A percentile compares a stretch with the other conserved stretches of the same genome.
These are phyloP conservation scores for Bombus ignitus DNA, from an alignment of 1,140 invertebrate genomes.

Conservation along the genomic window DNA sequence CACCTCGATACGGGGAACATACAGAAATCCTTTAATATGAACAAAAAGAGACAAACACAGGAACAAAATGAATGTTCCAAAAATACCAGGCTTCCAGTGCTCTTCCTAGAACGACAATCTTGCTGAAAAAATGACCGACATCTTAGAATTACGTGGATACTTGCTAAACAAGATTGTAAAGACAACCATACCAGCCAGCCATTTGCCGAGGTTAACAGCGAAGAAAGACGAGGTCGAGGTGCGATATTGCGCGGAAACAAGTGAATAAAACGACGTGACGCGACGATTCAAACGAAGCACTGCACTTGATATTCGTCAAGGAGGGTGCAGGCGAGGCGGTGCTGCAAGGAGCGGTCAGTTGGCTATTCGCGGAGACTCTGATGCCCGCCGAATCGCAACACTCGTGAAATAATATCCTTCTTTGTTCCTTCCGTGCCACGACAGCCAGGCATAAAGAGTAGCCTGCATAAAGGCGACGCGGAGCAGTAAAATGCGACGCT, in stretches of 20 bases:
- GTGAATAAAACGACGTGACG: constrained; percentile 1
- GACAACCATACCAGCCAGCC: neutral
- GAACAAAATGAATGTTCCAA: too few species aligned
- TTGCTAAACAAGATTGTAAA: neutral
- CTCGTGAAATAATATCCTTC: constrained; percentile 62
- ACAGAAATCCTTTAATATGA: too few species aligned
- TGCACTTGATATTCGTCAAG: constrained; percentile 20
- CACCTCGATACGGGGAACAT: too few species aligned
- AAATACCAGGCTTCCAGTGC: too few species aligned
- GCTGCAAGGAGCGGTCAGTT: neutral
- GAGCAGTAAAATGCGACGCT: constrained; percentile 61
- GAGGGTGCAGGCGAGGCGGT: neutral
- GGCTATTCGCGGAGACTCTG: constrained; percentile 2
- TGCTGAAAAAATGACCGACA: neutral
- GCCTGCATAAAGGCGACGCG: constrained; percentile 49
- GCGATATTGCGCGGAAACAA: constrained; percentile 3
- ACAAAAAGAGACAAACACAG: too few species aligned
- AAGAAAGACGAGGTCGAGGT: neutral
- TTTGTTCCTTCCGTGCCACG: constrained; percentile 54
- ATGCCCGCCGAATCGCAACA: constrained; percentile 61
- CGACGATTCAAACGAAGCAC: constrained; percentile 18
- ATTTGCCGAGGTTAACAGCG: neutral
- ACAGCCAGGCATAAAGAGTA: constrained; percentile 58
- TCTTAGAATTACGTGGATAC: neutral
- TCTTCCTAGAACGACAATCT: neutral